A percentile compares a stretch with the other conserved stretches of the same genome.
These are phyloP conservation scores for Drosophila mayri DNA, from an alignment of 1,140 invertebrate genomes.

Conservation along the genomic window DNA sequence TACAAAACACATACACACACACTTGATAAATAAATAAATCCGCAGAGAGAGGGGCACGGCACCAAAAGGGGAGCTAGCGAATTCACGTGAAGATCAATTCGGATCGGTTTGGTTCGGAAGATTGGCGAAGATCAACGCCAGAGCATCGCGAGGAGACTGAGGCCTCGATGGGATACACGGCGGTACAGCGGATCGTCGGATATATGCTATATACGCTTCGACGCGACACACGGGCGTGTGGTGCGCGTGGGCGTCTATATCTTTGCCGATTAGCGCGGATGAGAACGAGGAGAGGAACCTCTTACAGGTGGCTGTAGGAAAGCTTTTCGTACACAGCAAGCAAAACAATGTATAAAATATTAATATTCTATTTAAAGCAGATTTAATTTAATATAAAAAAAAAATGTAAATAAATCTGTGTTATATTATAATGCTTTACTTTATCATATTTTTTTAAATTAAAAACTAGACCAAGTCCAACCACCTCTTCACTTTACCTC, in stretches of 20 bases:
- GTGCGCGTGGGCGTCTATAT: slow-evolving; percentile 31
- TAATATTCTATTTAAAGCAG: no score
- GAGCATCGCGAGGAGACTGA: slow-evolving; percentile 80
- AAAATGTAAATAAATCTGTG: no score
- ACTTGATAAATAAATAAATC: slow-evolving; percentile 2
- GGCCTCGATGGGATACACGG: slow-evolving; percentile 17
- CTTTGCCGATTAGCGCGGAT: slow-evolving; percentile 25
- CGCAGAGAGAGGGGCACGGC: background rate
- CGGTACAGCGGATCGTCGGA: slow-evolving; percentile 1
- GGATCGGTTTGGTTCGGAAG: slow-evolving; percentile 45
- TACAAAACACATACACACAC: slow-evolving; percentile 18
- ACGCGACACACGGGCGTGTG: background rate
- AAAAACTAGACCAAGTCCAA: no score
- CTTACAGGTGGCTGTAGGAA: slow-evolving; percentile 35
- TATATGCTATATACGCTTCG: slow-evolving; percentile 8
- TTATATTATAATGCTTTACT: no score
- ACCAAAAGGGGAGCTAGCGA: background rate
- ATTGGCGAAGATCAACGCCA: slow-evolving; percentile 69
- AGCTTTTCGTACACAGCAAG: slow-evolving; percentile 11
- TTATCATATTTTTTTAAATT: no score
- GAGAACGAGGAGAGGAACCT: background rate
- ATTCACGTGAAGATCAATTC: slow-evolving; percentile 63
- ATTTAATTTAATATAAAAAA: no score
- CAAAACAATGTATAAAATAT: background rate
- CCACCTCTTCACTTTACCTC: no score